Evolutionary conservation across 1,140 invertebrate genomes (phyloP), one percentile per base, ranked within the genome.

Genomic region (Drosophila virilis): DNA sequence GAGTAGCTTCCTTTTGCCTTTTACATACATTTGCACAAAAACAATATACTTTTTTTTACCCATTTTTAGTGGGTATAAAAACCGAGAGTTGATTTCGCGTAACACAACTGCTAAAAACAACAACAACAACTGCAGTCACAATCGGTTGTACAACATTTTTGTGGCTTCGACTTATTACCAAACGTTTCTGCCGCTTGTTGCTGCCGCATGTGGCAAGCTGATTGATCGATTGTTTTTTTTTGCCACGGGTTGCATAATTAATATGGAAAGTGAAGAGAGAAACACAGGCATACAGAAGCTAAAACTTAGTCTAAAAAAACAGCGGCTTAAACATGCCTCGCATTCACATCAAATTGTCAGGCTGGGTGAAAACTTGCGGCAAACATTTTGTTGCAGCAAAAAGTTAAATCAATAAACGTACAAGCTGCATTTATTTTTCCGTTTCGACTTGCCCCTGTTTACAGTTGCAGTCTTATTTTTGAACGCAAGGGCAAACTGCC

Each of bases 401-500:
- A 77, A 78, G 52, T 57, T 74, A 66, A 85, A 85, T 85, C 81
- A 85, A 28, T 28, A 28, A 28, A 28, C 22, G 22, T 42, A 12
- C 57, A 58, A 78, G 72, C 37, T 76, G 72, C 55, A 68, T 65
- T 76, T 76, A 37, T 43, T 13, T n/a, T 48, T 48, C 59, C 51
- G 59, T 70, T 59, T 68, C 46, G 38, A 33, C 45, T 51, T 62
- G 58, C 46, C 80, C 73, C 51, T 57, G 72, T 83, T 84, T 69
- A 74, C 72, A 69, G 65, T 74, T 74, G 57, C 58, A 54, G 69
- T 76, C 79, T 86, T 85, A 85, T 85, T 85, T 85, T 86, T 85
- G 86, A 86, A 86, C 65, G 78, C 81, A 85, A 85, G 81, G 81
- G 78, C 81, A 81, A 77, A 65, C 78, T 85, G 82, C 81, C 81